These are phyloP conservation scores for Phrynocephalus vlangalii DNA, from an alignment of 2,797 vertebrate genomes.

Conservation along the genomic window DNA sequence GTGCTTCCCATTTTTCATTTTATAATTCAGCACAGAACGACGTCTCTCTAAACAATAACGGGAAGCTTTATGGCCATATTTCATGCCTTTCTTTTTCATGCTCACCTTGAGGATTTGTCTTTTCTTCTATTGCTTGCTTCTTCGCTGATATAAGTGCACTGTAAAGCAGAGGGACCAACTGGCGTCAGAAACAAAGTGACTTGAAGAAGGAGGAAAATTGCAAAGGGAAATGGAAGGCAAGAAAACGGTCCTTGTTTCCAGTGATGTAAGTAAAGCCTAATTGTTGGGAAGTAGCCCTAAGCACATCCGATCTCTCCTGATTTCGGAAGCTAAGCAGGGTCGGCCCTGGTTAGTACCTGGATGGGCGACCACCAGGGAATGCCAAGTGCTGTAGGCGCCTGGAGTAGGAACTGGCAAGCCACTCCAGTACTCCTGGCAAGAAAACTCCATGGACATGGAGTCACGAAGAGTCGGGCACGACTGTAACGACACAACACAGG, in stretches of 20 bases:
- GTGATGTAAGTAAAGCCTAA: background rate
- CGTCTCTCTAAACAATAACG: slow-evolving; percentile 63
- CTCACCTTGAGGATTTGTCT: slow-evolving; percentile 36
- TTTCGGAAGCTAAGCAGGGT: too few species aligned
- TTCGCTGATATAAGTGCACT: slow-evolving; percentile 55
- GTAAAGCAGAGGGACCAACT: slow-evolving; percentile 45
- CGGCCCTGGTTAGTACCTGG: too few species aligned
- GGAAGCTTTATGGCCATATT: slow-evolving; percentile 52
- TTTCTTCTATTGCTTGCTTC: background rate
- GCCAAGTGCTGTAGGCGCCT: too few species aligned
- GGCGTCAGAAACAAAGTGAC: background rate
- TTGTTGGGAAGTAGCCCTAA: background rate
- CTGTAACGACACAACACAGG: too few species aligned
- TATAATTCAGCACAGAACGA: slow-evolving; percentile 29
- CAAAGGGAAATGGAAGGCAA: background rate
- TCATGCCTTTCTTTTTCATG: slow-evolving; percentile 24
- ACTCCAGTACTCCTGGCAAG: too few species aligned
- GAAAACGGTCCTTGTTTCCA: background rate
- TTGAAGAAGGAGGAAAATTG: background rate
- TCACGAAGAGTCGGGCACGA: too few species aligned
- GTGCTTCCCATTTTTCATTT: slow-evolving; percentile 62
- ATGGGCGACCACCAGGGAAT: too few species aligned
- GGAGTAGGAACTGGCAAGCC: too few species aligned
- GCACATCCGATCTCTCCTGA: too few species aligned
- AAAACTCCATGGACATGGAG: too few species aligned